A percentile compares a stretch with the other conserved stretches of the same genome.
Evolutionary conservation across 2,113 vertebrate species (phyloP).

Genomic region (Psophia crepitans): DNA sequence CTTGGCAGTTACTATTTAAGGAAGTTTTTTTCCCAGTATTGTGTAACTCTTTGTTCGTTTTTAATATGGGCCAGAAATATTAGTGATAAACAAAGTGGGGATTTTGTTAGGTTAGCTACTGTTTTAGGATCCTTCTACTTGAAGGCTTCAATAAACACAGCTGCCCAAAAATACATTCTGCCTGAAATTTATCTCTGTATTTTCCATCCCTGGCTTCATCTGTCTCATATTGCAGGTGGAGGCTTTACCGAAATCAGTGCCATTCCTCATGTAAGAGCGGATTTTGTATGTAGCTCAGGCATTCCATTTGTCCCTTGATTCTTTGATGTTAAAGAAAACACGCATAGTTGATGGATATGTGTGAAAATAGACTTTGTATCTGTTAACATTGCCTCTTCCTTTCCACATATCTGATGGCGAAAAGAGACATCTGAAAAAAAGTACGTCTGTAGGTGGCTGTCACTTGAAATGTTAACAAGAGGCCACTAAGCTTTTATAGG

Average conservation of each 20-base stretch:
- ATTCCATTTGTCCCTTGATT: neutral
- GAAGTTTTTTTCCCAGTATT: neutral
- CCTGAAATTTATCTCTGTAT: neutral
- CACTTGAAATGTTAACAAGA: neutral
- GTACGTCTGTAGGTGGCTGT: neutral
- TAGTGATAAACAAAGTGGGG: neutral
- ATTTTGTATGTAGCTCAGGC: neutral
- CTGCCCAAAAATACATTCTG: neutral
- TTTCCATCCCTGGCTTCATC: neutral
- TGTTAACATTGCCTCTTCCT: neutral
- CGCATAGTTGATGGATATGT: neutral
- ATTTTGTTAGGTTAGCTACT: conserved; percentile 3
- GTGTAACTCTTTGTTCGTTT: neutral
- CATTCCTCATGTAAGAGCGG: neutral
- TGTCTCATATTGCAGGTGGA: neutral
- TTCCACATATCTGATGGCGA: neutral
- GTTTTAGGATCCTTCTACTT: neutral
- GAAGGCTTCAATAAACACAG: neutral
- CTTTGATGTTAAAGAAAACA: neutral
- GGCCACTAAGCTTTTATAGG: neutral
- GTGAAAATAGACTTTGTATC: neutral
- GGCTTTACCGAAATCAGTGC: neutral
- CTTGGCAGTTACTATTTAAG: neutral
- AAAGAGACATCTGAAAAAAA: neutral
- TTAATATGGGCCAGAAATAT: neutral